These are phyloP conservation scores for Zapornia atra DNA, from an alignment of 2,113 vertebrate species.

Conservation along the genomic window DNA sequence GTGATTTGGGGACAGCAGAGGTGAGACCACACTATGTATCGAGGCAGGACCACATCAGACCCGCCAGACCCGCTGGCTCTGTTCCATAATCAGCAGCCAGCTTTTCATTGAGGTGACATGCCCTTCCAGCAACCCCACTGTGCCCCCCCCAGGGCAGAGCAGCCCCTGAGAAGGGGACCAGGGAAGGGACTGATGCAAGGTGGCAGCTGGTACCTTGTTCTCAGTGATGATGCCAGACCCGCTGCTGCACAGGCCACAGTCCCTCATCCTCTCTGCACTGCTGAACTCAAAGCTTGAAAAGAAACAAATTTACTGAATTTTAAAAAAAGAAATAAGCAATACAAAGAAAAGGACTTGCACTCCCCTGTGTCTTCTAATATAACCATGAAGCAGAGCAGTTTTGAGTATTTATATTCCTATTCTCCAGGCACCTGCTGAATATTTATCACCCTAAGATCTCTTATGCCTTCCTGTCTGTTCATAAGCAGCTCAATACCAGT, in stretches of 20 bases:
- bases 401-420: background rate
- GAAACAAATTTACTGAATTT: background rate
- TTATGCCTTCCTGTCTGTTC: background rate
- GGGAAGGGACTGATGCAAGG: background rate
- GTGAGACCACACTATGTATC: background rate
- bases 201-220: background rate
- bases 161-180: fast-evolving
- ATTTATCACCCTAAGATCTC: background rate
- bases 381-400: background rate
- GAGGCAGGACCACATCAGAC: fast-evolving
- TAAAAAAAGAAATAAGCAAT: background rate
- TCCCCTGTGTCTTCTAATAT: background rate
- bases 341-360: background rate
- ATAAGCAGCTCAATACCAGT: conserved; percentile 1
- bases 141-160: background rate
- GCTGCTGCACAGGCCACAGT: fast-evolving
- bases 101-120: background rate
- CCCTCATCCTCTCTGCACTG: background rate
- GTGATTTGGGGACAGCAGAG: background rate
- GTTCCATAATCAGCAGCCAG: fast-evolving
- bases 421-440: conserved; percentile 11
- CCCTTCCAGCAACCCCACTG: background rate
- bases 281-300: background rate
- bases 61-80: background rate
- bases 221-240: fast-evolving